These are phyloP conservation scores for Gandaritis pyraliata DNA, from an alignment of 2,888 invertebrate genomes.

Conservation along the genomic window DNA sequence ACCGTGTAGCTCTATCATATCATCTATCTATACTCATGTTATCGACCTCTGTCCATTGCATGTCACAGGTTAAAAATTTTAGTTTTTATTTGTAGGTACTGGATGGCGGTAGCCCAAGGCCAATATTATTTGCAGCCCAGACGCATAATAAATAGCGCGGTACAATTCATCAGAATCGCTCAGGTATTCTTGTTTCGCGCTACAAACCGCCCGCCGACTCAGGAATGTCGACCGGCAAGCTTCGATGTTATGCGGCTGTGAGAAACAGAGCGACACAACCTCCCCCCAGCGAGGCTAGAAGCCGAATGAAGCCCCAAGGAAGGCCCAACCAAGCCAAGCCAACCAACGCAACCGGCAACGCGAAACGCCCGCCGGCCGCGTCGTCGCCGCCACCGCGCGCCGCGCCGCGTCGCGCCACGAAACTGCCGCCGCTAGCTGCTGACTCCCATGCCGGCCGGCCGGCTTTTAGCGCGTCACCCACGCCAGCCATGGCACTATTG, in stretches of 20 bases:
- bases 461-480: conserved; percentile 32
- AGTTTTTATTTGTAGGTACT: no score
- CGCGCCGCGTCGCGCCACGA: conserved; percentile 36
- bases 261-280: conserved; percentile 59
- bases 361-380: conserved; percentile 8
- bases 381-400: conserved; percentile 20
- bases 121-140: conserved; percentile 28
- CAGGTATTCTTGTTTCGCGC: conserved; percentile 79
- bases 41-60: no score
- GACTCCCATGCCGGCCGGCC: conserved; percentile 43
- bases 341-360: conserved; percentile 13
- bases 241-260: conserved; percentile 60
- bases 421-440: not conserved
- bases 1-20: no score
- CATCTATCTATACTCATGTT: no score
- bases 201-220: conserved; percentile 66
- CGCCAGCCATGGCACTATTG: conserved; percentile 46
- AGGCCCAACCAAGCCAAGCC: conserved; percentile 14
- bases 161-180: conserved; percentile 75
- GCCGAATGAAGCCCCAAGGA: conserved; percentile 55
- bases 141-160: conserved; percentile 61
- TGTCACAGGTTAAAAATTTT: no score
- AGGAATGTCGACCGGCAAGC: conserved; percentile 78
- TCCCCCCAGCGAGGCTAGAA: conserved; percentile 50
- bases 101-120: conserved; percentile 5